phyloP scores from a whole-genome alignment of 1,140 invertebrate species.

The Drosophila pectinifera region DNA sequence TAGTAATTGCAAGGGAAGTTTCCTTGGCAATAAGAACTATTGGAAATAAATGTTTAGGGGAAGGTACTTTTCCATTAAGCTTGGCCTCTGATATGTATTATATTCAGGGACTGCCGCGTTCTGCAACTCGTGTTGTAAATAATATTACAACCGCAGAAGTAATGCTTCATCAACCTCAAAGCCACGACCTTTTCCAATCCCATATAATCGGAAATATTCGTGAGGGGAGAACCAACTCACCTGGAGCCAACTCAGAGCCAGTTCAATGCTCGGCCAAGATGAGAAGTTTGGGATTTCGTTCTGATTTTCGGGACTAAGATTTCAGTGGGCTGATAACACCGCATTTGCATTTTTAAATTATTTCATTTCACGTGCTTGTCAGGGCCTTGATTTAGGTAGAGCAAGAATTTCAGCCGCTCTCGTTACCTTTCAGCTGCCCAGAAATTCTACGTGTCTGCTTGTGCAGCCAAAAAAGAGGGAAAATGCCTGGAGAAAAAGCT shows the following conservation, averaged over 20 bases:
- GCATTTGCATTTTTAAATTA: slow-evolving; percentile 78
- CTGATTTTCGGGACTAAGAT: slow-evolving; percentile 65
- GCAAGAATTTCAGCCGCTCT: slow-evolving; percentile 40
- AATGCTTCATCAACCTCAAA: background rate
- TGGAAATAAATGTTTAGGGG: too few relatives aligned
- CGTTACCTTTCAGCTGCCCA: slow-evolving; percentile 44
- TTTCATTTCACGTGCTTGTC: slow-evolving; percentile 78
- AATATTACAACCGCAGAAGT: background rate
- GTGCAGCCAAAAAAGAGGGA: slow-evolving; percentile 20
- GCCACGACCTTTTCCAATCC: slow-evolving; percentile 2
- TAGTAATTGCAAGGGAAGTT: slow-evolving; percentile 3
- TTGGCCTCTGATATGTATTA: background rate
- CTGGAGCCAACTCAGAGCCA: slow-evolving; percentile 3
- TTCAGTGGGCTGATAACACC: slow-evolving; percentile 53
- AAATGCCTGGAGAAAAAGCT: slow-evolving; percentile 1
- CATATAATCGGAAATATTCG: slow-evolving; percentile 20
- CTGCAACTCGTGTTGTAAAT: background rate
- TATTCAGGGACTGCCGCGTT: too few relatives aligned
- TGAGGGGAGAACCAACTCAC: slow-evolving; percentile 42
- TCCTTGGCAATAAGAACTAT: slow-evolving; percentile 1
- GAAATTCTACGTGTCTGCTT: slow-evolving; percentile 55
- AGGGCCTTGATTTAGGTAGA: slow-evolving; percentile 73
- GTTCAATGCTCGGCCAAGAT: slow-evolving; percentile 37
- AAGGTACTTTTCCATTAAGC: background rate
- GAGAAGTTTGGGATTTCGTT: slow-evolving; percentile 15